Conservation (phyloP, 2,113 vertebrate species). For the Xerus inauris region DNA sequence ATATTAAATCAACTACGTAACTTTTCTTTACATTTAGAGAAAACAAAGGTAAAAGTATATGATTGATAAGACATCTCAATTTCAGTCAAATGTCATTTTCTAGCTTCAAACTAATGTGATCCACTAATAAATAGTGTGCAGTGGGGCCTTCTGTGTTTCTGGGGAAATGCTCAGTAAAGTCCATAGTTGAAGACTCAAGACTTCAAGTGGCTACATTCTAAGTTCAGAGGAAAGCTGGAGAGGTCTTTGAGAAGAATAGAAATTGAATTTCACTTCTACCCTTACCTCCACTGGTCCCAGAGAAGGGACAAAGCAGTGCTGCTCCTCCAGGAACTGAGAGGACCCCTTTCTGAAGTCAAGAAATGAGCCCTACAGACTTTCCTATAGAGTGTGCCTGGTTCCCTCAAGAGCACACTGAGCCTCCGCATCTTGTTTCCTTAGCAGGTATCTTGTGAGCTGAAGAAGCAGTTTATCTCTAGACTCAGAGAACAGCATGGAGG, state of each 20-base stretch:
- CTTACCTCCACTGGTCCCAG: too few relatives aligned
- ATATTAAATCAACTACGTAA: neutral
- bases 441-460: neutral
- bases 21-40: neutral
- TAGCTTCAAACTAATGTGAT: neutral
- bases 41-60: neutral
- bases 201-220: neutral
- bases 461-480: neutral
- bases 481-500: neutral
- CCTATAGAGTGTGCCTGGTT: neutral
- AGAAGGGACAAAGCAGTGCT: neutral
- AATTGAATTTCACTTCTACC: accelerated
- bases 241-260: neutral
- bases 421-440: neutral
- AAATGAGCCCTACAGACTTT: neutral
- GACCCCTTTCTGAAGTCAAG: neutral
- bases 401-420: neutral
- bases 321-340: neutral
- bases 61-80: neutral
- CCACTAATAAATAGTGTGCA: neutral
- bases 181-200: neutral
- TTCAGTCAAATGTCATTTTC: neutral
- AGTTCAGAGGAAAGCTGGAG: neutral
- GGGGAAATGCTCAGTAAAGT: neutral
- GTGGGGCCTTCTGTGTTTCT: neutral